Base-by-base conservation (phyloP, 2,888 invertebrate species). In the Netelia inedita region DNA sequence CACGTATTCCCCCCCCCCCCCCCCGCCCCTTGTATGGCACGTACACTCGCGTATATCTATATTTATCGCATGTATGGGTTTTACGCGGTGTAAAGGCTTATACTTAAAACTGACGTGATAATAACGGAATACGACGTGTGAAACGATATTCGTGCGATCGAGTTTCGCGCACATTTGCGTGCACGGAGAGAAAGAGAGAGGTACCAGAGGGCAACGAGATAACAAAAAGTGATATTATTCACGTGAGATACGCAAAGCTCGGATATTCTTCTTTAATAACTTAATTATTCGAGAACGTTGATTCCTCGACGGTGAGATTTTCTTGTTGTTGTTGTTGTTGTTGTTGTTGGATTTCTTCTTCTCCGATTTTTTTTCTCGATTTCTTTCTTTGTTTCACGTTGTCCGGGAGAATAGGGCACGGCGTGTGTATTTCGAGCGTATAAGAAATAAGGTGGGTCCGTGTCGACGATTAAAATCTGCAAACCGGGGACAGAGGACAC, bases 401-500 rank as follows among this genome's bases (percentile, higher is more conserved):
- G 21, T 21, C 71, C 61, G 79, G 41, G 50, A 65, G 43, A 21
- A 11, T 21, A 66, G 57, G 78, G n/a, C 23, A 43, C 61, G 69
- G n/a, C 50, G 65, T 35, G 1, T 19, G 59, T 9, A 50, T 73
- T 74, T 21, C 16, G 41, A 10, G 35, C 19, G 14, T 14, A 69
- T 73, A 76, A n/a, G 59, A 68, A 73, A 57, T 55, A 76, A 43
- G 61, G 75, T 69, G 79, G 63, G 68, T 76, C 71, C 75, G 8
- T 23, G 83, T 81, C 21, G 21, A 10, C 11, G 84, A 84, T 84
- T n/a, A 78, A 68, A 84, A 84, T 84, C 81, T 83, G 69, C 81
- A 73, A n/a, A 66, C 66, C 53, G 50, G 69, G 57, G 65, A 57
- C 72, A 69, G 68, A 69, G 69, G 84, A 84, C 84, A 82, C 82